A percentile compares a stretch with the other conserved stretches of the same genome.
Evolutionary conservation across 2,888 invertebrate genomes (phyloP).

Genomic region (Tricholauxania praeusta): DNA sequence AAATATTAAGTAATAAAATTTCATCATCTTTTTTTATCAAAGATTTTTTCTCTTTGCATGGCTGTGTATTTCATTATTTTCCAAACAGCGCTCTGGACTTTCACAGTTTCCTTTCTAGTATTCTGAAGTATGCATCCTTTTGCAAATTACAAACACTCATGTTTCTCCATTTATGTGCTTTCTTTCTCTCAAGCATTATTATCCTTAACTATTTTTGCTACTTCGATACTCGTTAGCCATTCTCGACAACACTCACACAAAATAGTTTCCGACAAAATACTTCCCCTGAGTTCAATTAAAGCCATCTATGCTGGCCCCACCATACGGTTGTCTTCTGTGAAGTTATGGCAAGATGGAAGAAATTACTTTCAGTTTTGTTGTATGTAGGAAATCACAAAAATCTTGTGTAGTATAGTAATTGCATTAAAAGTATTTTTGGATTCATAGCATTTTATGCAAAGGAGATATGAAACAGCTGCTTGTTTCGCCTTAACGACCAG

Average conservation of each 20-base stretch:
- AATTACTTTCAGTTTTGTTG: slow-evolving; percentile 27
- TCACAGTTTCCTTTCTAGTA: not conserved
- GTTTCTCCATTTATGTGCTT: not conserved
- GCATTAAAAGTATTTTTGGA: slow-evolving; percentile 24
- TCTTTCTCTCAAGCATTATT: no score
- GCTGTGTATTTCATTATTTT: not conserved
- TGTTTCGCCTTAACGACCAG: slow-evolving; percentile 6
- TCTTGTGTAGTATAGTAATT: slow-evolving; percentile 48
- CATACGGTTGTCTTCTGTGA: not conserved
- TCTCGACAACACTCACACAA: no score
- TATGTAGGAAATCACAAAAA: slow-evolving; percentile 46
- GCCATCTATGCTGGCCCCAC: slow-evolving; percentile 11
- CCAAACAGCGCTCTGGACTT: not conserved
- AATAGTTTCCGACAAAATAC: slow-evolving; percentile 30
- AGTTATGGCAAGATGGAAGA: not conserved
- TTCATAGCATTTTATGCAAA: not conserved
- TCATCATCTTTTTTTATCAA: no score
- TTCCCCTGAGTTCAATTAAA: slow-evolving; percentile 38
- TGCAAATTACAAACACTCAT: slow-evolving; percentile 22
- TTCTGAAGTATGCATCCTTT: not conserved
- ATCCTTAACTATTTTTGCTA: not conserved
- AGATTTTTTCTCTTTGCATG: not conserved
- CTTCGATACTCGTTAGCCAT: not conserved
- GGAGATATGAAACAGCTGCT: not conserved
- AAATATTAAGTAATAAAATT: no score